phyloP scores from a whole-genome alignment of 2,113 vertebrate species.

The Malurus alboscapulatus region DNA sequence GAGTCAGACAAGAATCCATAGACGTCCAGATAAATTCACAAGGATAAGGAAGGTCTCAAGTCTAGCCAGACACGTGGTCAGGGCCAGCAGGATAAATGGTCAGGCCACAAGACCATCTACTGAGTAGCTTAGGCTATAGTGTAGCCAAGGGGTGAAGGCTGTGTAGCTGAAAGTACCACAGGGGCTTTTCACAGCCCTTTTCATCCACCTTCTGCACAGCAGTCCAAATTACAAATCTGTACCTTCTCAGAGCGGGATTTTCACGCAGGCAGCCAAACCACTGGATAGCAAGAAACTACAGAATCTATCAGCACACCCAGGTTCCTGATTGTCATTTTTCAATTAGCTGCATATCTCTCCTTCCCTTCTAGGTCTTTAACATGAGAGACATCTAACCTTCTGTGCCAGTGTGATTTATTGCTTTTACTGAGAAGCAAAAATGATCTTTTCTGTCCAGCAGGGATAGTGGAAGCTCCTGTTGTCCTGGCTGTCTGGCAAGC shows the following conservation, averaged over 20 bases:
- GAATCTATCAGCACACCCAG: too few species aligned
- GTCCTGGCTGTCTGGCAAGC: background rate
- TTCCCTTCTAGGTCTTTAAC: background rate
- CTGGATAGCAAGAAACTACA: background rate
- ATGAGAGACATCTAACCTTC: background rate
- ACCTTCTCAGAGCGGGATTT: background rate
- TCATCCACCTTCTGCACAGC: background rate
- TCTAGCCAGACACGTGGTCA: background rate
- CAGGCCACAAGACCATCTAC: background rate
- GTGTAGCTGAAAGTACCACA: background rate
- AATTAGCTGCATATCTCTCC: background rate
- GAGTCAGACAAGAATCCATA: background rate
- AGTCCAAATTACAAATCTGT: background rate
- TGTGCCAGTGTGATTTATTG: background rate
- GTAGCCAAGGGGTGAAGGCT: fast-evolving
- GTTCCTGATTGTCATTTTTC: background rate
- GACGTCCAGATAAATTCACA: background rate
- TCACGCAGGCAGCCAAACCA: background rate
- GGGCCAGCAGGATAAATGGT: background rate
- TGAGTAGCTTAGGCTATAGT: background rate
- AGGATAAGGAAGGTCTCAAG: background rate
- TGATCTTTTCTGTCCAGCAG: background rate
- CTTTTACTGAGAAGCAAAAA: background rate
- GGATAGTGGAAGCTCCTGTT: background rate
- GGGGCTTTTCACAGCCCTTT: background rate